phyloP scores from a whole-genome alignment of 2,888 invertebrate species.

The Zootermopsis nevadensis region DNA sequence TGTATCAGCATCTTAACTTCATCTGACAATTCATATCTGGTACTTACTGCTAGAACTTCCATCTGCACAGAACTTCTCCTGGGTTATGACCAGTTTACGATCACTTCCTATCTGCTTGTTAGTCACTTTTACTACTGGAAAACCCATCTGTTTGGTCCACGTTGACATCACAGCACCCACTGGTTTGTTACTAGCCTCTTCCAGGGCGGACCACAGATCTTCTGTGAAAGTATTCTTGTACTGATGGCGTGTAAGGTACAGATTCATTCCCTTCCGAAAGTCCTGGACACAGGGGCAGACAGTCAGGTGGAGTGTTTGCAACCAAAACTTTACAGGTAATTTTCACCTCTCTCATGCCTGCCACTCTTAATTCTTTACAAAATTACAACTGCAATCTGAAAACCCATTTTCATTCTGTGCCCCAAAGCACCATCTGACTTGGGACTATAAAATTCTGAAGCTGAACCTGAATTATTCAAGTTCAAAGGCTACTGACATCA shows the following conservation, averaged over 20 bases:
- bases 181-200: slow-evolving; percentile 89
- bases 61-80: slow-evolving; percentile 90
- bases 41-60: slow-evolving; percentile 65
- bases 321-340: too few relatives aligned
- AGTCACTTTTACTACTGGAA: slow-evolving; percentile 79
- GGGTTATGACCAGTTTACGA: slow-evolving; percentile 78
- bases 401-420: too few relatives aligned
- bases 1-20: neutral
- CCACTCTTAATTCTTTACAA: too few relatives aligned
- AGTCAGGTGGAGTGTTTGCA: too few relatives aligned
- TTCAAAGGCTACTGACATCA: too few relatives aligned
- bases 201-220: slow-evolving; percentile 92
- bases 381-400: too few relatives aligned
- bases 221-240: slow-evolving; percentile 93
- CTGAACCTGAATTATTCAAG: too few relatives aligned
- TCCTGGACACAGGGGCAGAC: slow-evolving; percentile 64
- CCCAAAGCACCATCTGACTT: too few relatives aligned
- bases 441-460: too few relatives aligned
- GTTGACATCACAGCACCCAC: slow-evolving; percentile 93
- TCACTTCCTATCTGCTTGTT: slow-evolving; percentile 68
- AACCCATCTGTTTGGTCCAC: slow-evolving; percentile 97
- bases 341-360: too few relatives aligned
- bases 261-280: slow-evolving; percentile 92
- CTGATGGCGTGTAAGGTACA: slow-evolving; percentile 87
- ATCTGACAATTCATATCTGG: neutral